phyloP scores from a whole-genome alignment of 2,113 vertebrate species.

The Dolichallabes microphthalmus region DNA sequence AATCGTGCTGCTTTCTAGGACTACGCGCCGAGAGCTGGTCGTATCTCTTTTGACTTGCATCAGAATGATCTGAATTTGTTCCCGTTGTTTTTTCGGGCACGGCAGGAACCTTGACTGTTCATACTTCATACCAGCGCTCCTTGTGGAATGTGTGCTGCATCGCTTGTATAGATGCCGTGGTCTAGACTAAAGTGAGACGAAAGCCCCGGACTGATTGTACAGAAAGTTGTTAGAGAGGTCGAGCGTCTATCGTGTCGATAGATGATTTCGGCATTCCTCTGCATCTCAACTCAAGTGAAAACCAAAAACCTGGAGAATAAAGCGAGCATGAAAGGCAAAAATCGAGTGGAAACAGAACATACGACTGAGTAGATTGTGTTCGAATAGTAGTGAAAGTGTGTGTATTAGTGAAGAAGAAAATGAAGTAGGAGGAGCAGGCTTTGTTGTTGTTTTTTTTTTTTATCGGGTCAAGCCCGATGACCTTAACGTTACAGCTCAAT shows the following conservation, averaged over 20 bases:
- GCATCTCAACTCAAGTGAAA: constrained; percentile 51
- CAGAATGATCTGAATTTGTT: constrained; percentile 17
- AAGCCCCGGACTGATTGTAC: constrained; percentile 68
- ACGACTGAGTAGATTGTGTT: constrained; percentile 28
- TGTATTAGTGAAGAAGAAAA: constrained; percentile 23
- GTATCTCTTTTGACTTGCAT: background rate
- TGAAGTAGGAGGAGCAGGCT: constrained; percentile 1
- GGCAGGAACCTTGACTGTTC: constrained; percentile 5
- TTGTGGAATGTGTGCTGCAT: constrained; percentile 37
- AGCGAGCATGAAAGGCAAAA: constrained; percentile 19
- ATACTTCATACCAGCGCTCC: constrained; percentile 2
- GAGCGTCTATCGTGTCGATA: constrained; percentile 49
- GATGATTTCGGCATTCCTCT: constrained; percentile 61
- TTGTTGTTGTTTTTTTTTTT: constrained; percentile 63
- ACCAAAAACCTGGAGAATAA: constrained; percentile 28
- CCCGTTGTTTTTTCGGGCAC: constrained; percentile 6
- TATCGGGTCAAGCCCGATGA: constrained; percentile 59
- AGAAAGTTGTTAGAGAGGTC: constrained; percentile 44
- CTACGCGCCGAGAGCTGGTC: constrained; percentile 19
- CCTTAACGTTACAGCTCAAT: background rate
- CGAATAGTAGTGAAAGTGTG: background rate
- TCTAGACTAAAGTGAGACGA: constrained; percentile 58
- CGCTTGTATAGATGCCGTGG: constrained; percentile 4
- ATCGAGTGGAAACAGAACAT: constrained; percentile 8
- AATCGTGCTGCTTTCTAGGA: constrained; percentile 42